Percentiles rank a stretch among this genome's conserved stretches.
phyloP scores from a whole-genome alignment of 2,888 invertebrate genomes.

The Clivina fossor region DNA sequence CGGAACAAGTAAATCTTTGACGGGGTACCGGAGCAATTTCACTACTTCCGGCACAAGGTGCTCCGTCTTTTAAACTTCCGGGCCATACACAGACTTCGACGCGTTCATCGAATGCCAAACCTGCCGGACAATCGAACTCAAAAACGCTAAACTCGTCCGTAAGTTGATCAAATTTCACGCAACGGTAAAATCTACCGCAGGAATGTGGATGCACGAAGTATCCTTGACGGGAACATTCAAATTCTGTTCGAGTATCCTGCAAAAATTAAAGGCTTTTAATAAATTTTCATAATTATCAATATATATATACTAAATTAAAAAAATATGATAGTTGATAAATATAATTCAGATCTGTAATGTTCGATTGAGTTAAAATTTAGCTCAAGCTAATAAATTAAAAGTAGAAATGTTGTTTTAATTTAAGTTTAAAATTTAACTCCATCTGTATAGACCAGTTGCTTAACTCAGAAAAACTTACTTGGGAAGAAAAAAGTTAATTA shows the following conservation, averaged over 20 bases:
- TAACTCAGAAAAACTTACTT: too few relatives aligned
- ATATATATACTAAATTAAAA: too few relatives aligned
- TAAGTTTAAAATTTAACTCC: too few relatives aligned
- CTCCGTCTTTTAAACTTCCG: conserved; percentile 68
- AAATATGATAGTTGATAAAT: too few relatives aligned
- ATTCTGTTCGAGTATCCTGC: conserved; percentile 71
- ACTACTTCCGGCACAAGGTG: conserved; percentile 74
- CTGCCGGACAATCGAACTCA: conserved; percentile 79
- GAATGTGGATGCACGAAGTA: conserved; percentile 77
- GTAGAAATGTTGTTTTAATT: too few relatives aligned
- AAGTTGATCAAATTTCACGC: conserved; percentile 77
- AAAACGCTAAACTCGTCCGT: conserved; percentile 75
- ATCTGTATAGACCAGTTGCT: too few relatives aligned
- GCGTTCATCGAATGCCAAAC: conserved; percentile 73
- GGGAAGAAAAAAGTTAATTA: too few relatives aligned
- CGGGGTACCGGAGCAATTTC: conserved; percentile 76
- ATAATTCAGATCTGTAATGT: too few relatives aligned
- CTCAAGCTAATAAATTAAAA: too few relatives aligned
- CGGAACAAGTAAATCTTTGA: conserved; percentile 68
- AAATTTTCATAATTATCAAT: too few relatives aligned
- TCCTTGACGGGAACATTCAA: conserved; percentile 74
- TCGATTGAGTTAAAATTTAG: too few relatives aligned
- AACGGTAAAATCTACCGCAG: conserved; percentile 77
- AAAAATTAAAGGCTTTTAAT: conserved; percentile 42
- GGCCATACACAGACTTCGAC: conserved; percentile 84